Evolutionary conservation across 2,113 vertebrate genomes (phyloP).

Genomic region (Otus sunia): DNA sequence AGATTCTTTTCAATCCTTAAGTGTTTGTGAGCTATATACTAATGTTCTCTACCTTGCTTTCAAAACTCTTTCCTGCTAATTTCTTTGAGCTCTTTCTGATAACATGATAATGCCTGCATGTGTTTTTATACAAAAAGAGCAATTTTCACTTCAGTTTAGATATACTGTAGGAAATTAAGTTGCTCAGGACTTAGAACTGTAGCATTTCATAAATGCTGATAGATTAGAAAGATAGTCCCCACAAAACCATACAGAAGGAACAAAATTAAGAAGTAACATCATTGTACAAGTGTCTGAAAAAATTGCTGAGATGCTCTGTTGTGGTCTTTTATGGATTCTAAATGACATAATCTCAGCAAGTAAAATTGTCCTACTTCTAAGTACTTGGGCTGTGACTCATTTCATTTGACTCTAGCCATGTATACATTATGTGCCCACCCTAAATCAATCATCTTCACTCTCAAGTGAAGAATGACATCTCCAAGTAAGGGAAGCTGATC

Average conservation of each 20-base stretch:
- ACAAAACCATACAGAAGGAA: background rate
- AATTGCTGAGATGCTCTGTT: background rate
- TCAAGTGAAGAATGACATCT: background rate
- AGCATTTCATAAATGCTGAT: background rate
- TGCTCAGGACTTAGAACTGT: background rate
- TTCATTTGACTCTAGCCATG: background rate
- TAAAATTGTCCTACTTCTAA: background rate
- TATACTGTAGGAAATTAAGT: background rate
- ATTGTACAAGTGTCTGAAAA: background rate
- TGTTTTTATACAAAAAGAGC: background rate
- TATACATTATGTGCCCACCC: rapidly evolving
- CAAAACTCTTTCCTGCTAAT: background rate
- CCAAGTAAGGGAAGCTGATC: background rate
- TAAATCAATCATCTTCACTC: background rate
- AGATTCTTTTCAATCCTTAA: background rate
- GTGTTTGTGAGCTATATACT: constrained; percentile 1
- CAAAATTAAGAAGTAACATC: background rate
- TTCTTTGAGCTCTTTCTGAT: background rate
- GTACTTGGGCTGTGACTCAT: background rate
- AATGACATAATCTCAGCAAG: background rate
- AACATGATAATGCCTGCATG: background rate
- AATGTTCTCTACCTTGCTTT: background rate
- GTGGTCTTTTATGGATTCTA: background rate
- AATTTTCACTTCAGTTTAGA: background rate
- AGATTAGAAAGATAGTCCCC: background rate